Base-by-base conservation (phyloP, 2,888 invertebrate species). In the Encarsia formosa region DNA sequence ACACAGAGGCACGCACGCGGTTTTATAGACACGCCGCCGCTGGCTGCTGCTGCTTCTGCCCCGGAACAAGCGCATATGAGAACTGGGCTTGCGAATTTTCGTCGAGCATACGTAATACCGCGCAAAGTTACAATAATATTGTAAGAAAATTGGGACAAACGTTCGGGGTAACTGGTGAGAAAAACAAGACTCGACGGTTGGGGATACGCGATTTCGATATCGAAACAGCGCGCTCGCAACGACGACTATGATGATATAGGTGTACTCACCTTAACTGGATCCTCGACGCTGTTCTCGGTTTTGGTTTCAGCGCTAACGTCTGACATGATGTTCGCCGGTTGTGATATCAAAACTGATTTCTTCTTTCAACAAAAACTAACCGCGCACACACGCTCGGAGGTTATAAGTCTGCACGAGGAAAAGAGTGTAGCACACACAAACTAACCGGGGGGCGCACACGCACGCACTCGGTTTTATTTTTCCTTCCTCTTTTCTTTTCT, bases 221-320 rank as follows among this genome's bases (percentile, higher is more conserved):
- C n/a, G n/a, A n/a, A n/a, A n/a, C n/a, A n/a, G n/a, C 32, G 32
- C 32, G 32, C 9, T 15, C 9, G 13, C 32, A n/a, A 32, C 6
- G 9, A 32, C 32, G 6, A n/a, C n/a, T 29, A 29, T 29, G 8
- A 29, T 29, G 8, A 9, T 29, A 29, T 29, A 8, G 8, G 16
- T 13, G 34, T 13, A 16, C 69, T 71, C 66, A 75, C 75, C 75
- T 73, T 74, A 53, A 70, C 64, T 53, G 65, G 64, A 65, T 71
- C 72, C 57, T 74, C 75, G 64, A 75, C 65, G 61, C 66, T 73
- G 60, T 73, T 75, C 57, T 75, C 75, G 63, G 66, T 74, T 68
- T 74, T 75, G 58, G 59, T 67, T 57, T 75, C 75, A 56, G 70
- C 65, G 65, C 74, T 74, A 51, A 70, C 65, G 61, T 73, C 74